Percentiles rank a stretch among this genome's conserved stretches.
These are phyloP conservation scores for Meiosimyza decipiens DNA, from an alignment of 2,888 invertebrate genomes.

Conservation along the genomic window DNA sequence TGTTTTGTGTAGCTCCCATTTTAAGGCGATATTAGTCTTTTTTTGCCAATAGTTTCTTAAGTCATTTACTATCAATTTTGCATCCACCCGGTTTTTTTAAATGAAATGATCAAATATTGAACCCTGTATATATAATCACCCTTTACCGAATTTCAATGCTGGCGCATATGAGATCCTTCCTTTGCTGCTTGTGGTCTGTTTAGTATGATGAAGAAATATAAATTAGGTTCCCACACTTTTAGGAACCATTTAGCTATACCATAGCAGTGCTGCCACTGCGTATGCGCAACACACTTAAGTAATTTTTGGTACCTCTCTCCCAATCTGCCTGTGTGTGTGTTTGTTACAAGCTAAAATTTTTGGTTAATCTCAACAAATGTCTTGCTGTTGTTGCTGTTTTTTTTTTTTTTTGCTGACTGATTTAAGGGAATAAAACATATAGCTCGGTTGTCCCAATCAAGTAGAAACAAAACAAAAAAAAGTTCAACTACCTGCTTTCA, in stretches of 20 bases:
- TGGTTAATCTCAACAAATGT: constrained; percentile 28
- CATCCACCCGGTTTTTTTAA: no score
- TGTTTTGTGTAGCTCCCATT: no score
- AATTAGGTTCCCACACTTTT: constrained; percentile 53
- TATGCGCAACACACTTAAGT: constrained; percentile 11
- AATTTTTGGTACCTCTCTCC: no score
- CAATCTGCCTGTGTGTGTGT: not conserved
- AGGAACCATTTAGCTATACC: constrained; percentile 42
- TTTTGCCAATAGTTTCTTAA: no score
- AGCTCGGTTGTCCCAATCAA: constrained; percentile 1
- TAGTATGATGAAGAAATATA: constrained; percentile 38
- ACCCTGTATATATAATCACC: no score
- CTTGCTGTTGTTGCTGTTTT: constrained; percentile 34
- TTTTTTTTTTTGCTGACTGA: constrained; percentile 29
- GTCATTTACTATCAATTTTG: no score
- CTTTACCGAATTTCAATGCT: no score
- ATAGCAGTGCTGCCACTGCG: not conserved
- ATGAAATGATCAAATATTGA: no score
- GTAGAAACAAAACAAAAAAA: not conserved
- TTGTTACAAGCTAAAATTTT: constrained; percentile 32
- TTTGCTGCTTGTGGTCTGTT: not conserved
- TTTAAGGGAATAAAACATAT: constrained; percentile 9
- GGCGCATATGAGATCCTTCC: constrained; percentile 5
- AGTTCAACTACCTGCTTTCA: constrained; percentile 46
- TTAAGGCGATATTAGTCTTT: no score